Evolutionary conservation across 2,113 vertebrate genomes (phyloP).

Genomic region (Hyperopisus bebe): DNA sequence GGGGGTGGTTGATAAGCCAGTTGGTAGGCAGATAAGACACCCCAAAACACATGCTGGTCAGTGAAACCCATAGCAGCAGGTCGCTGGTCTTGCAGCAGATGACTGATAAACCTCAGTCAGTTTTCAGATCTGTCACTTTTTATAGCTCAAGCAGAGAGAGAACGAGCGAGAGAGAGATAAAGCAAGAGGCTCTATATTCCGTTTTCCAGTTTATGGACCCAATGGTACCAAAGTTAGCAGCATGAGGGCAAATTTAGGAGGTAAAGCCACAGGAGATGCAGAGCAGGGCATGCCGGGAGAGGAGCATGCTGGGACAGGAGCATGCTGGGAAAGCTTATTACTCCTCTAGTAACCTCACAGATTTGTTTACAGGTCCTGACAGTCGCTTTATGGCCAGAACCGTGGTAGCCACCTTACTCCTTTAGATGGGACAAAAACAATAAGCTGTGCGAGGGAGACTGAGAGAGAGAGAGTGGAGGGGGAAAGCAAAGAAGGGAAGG

Average conservation of each 20-base stretch:
- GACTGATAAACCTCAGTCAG: constrained; percentile 30
- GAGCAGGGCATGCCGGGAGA: background rate
- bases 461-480: background rate
- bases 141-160: constrained; percentile 6
- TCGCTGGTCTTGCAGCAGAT: constrained; percentile 33
- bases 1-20: background rate
- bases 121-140: constrained; percentile 33
- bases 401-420: background rate
- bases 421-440: background rate
- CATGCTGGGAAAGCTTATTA: background rate
- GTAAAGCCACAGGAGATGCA: background rate
- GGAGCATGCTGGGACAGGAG: background rate
- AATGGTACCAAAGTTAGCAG: background rate
- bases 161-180: background rate
- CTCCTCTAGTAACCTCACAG: background rate
- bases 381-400: background rate
- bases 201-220: background rate
- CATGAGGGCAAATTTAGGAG: background rate
- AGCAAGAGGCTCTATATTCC: background rate
- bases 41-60: background rate
- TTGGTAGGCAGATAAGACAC: background rate
- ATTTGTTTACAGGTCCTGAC: background rate
- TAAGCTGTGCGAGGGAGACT: background rate
- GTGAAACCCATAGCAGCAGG: constrained; percentile 3
- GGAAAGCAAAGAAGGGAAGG: background rate